Evolutionary conservation across 1,140 invertebrate genomes (phyloP), one percentile per base, ranked within the genome.

Genomic region (Zaprionus ornatus): DNA sequence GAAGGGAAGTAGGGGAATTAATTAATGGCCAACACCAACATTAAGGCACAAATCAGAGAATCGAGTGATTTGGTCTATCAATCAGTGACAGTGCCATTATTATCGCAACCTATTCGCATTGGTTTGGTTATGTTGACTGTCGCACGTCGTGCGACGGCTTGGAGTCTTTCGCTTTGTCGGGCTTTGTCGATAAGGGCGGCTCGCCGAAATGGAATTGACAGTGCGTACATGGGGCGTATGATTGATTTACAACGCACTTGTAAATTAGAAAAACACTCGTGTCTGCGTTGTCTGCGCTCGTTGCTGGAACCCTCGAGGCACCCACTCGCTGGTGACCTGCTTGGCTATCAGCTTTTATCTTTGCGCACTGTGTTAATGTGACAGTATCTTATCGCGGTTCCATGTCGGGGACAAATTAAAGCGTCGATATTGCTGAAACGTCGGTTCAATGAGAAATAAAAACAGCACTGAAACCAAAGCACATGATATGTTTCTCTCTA

Each of bases 331-430:
- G 61, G 71, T 69, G 63, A 60, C 73, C 73, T 78, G 73, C 82
- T 79, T 79, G 45, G 17, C 21, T 76, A 71, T 75, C 73, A 50
- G 13, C 17, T 48, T 73, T 69, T 77, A 77, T 77, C 62, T 64
- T 54, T 72, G 62, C 72, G 5, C 29, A 13, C 32, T 54, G 40
- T 55, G 29, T 62, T 54, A 23, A 13, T 6, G 9, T 55, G 15
- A 23, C 40, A 7, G 45, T 88, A 88, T 88, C 84, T 88, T 81
- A 88, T 88, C 84, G 59, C 21, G 65, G 60, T 72, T 69, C 37
- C 78, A 82, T 81, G 84, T 81, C 74, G 75, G 68, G 63, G 29
- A 70, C 84, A 90, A 88, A 88, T 88, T 88, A 79, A 88, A 84
- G 71, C 74, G 23, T 57, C 67, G 70, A 83, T 57, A 66, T 87